Evolutionary conservation across 1,140 invertebrate genomes (phyloP).

Genomic region (Drosophila tsacasi): DNA sequence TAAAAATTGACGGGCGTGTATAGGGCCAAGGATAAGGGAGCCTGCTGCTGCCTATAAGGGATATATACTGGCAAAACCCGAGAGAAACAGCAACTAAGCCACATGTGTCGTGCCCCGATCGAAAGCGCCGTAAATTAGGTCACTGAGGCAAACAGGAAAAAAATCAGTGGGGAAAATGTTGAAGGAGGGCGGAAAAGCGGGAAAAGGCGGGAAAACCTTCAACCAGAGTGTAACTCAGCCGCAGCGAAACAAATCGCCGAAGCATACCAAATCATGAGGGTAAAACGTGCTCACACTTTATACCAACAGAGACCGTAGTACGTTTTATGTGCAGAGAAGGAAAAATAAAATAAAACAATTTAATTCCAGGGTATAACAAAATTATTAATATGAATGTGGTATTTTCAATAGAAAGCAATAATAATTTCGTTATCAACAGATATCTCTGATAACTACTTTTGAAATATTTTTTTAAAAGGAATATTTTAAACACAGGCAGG

Average conservation of each 20-base stretch:
- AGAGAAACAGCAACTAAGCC: slow-evolving; percentile 41
- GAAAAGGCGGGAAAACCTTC: slow-evolving; percentile 33
- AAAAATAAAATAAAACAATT: background rate
- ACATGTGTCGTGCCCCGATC: slow-evolving; percentile 74
- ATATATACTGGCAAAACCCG: slow-evolving; percentile 18
- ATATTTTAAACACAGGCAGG: too few species aligned
- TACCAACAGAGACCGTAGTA: slow-evolving; percentile 1
- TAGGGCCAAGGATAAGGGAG: slow-evolving; percentile 53
- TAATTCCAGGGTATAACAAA: background rate
- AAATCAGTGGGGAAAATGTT: slow-evolving; percentile 4
- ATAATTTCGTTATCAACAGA: background rate
- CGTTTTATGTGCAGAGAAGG: slow-evolving; percentile 10
- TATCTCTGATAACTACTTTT: background rate
- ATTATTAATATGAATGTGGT: too few species aligned
- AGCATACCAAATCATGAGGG: slow-evolving; percentile 70
- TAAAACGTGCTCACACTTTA: slow-evolving; percentile 60
- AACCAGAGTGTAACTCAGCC: slow-evolving; percentile 39
- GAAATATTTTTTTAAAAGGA: too few species aligned
- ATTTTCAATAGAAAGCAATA: background rate
- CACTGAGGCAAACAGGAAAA: slow-evolving; percentile 45
- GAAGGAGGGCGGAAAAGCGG: slow-evolving; percentile 1
- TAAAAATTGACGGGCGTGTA: slow-evolving; percentile 62
- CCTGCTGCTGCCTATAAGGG: slow-evolving; percentile 41
- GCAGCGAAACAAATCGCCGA: slow-evolving; percentile 70
- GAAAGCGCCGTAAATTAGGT: slow-evolving; percentile 81